A percentile compares a stretch with the other conserved stretches of the same genome.
Conservation (phyloP, 2,888 invertebrate species). For the Apotomis betuletana region DNA sequence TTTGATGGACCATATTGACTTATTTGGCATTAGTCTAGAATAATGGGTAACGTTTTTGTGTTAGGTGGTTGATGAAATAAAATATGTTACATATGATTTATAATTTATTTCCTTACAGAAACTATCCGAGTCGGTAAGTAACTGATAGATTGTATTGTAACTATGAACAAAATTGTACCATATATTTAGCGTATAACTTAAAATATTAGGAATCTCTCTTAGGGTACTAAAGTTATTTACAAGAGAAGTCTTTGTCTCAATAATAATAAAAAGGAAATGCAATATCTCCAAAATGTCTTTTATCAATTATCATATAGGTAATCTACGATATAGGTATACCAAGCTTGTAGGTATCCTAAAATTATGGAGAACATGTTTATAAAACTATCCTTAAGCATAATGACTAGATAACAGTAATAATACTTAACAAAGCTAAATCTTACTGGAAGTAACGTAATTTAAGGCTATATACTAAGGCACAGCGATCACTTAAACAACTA, state of each 20-base stretch:
- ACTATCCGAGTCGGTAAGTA: slow-evolving; percentile 57
- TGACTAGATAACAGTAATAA: slow-evolving; percentile 80
- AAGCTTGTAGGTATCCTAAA: slow-evolving; percentile 19
- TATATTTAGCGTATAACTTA: slow-evolving; percentile 59
- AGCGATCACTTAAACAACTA: slow-evolving; percentile 74
- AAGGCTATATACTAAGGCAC: slow-evolving; percentile 78
- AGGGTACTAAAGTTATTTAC: slow-evolving; percentile 71
- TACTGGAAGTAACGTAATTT: slow-evolving; percentile 65
- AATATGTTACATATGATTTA: slow-evolving; percentile 23
- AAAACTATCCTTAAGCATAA: slow-evolving; percentile 65
- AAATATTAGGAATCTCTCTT: slow-evolving; percentile 81
- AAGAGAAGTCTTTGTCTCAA: slow-evolving; percentile 78
- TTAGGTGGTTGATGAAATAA: slow-evolving; percentile 7
- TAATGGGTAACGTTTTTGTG: no score
- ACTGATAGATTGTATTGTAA: slow-evolving; percentile 53
- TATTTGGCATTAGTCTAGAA: not conserved
- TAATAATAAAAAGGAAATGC: slow-evolving; percentile 38
- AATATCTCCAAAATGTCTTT: slow-evolving; percentile 16
- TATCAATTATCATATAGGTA: not conserved
- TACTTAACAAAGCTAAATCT: slow-evolving; percentile 58
- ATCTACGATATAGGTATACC: slow-evolving; percentile 7
- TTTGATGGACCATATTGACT: not conserved
- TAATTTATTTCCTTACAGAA: slow-evolving; percentile 60
- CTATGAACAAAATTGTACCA: slow-evolving; percentile 54
- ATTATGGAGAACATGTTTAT: slow-evolving; percentile 35